Conservation (phyloP, 1,140 invertebrate species). For the Watersipora subatra region DNA sequence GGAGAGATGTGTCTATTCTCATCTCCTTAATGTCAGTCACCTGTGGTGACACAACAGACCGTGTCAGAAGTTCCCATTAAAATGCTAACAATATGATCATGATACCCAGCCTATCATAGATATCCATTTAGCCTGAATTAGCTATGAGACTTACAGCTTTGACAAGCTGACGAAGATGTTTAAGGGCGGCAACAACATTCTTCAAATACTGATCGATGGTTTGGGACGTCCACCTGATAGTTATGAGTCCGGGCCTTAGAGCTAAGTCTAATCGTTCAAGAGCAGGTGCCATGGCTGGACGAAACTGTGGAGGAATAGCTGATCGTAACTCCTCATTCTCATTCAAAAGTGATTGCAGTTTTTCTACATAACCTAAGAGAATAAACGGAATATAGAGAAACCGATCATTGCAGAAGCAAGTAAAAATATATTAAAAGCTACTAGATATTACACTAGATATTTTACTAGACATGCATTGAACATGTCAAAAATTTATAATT, state of each 20-base stretch:
- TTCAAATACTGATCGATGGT: conserved; percentile 58
- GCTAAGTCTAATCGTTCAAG: conserved; percentile 16
- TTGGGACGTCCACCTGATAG: conserved; percentile 62
- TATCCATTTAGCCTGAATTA: too few relatives aligned
- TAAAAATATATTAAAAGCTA: neutral
- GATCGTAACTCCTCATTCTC: neutral
- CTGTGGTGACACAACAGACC: conserved; percentile 10
- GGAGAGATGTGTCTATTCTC: conserved; percentile 67
- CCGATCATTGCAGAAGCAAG: neutral
- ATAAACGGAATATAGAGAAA: neutral
- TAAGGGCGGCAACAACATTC: conserved; percentile 52
- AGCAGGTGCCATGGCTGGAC: conserved; percentile 49
- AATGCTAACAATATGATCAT: too few relatives aligned
- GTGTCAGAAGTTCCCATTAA: too few relatives aligned
- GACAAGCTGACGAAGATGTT: conserved; percentile 63
- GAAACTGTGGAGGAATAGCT: neutral
- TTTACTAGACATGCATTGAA: neutral
- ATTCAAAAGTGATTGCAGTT: neutral
- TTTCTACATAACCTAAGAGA: neutral
- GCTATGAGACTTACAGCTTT: conserved; percentile 47
- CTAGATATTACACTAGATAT: neutral
- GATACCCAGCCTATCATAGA: too few relatives aligned
- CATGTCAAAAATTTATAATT: neutral
- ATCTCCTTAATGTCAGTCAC: conserved; percentile 71
- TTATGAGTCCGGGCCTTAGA: conserved; percentile 58